phyloP scores from a whole-genome alignment of 2,888 invertebrate genomes.

The Spialia ferax region DNA sequence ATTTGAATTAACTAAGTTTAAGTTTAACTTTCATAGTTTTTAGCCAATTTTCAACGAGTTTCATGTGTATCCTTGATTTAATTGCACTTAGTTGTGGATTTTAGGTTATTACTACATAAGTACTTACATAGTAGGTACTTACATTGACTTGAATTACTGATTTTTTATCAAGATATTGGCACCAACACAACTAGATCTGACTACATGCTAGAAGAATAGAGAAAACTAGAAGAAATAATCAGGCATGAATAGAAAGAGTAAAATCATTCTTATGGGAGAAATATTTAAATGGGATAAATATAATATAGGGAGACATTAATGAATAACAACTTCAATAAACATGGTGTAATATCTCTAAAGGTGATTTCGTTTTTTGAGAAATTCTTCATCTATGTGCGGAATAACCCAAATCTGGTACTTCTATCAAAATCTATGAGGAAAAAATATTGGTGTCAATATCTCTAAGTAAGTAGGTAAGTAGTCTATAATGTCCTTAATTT shows the following conservation, averaged over 20 bases:
- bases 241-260: slow-evolving; percentile 34
- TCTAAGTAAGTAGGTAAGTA: background rate
- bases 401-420: slow-evolving; percentile 18
- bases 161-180: slow-evolving; percentile 43
- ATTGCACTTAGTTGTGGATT: slow-evolving; percentile 15
- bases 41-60: background rate
- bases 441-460: slow-evolving; percentile 38
- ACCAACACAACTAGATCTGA: slow-evolving; percentile 43
- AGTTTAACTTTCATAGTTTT: background rate
- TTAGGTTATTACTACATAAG: too few species aligned
- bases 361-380: slow-evolving; percentile 21
- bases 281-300: slow-evolving; percentile 27
- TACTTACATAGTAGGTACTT: too few species aligned
- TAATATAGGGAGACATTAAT: too few species aligned
- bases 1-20: too few species aligned
- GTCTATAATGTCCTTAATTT: too few species aligned
- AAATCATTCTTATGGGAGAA: slow-evolving; percentile 31
- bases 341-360: slow-evolving; percentile 27
- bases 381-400: slow-evolving; percentile 31
- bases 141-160: too few species aligned
- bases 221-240: slow-evolving; percentile 37
- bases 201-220: slow-evolving; percentile 41
- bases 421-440: slow-evolving; percentile 29
- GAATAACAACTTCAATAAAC: slow-evolving; percentile 25
- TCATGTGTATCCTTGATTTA: background rate